phyloP scores from a whole-genome alignment of 2,888 invertebrate genomes.

The Eupithecia insigniata region DNA sequence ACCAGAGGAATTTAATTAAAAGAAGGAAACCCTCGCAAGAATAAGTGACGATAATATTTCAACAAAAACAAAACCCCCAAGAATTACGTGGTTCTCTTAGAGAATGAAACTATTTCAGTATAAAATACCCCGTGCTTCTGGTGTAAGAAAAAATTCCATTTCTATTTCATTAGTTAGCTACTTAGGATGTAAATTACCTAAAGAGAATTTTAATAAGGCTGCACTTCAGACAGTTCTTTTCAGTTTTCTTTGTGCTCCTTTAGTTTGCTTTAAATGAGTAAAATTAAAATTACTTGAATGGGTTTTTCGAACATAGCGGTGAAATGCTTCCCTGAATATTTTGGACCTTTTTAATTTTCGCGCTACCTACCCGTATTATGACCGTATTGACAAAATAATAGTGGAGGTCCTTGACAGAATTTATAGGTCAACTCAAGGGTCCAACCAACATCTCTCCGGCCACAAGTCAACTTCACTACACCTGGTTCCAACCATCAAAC shows the following conservation, averaged over 20 bases:
- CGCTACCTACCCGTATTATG: not conserved
- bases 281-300: constrained; percentile 34
- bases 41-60: constrained; percentile 54
- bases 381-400: not conserved
- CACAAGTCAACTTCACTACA: too few relatives aligned
- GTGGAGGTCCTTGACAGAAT: not conserved
- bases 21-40: constrained; percentile 47
- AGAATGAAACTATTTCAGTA: constrained; percentile 47
- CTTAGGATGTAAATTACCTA: constrained; percentile 53
- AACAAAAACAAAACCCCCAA: constrained; percentile 48
- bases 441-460: not conserved
- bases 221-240: constrained; percentile 49
- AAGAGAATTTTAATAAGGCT: constrained; percentile 56
- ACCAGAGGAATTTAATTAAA: constrained; percentile 66
- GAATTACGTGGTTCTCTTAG: constrained; percentile 45
- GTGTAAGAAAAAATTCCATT: constrained; percentile 40
- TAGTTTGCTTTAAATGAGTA: constrained; percentile 23
- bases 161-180: constrained; percentile 47
- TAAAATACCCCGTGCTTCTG: constrained; percentile 43
- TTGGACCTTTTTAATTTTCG: not conserved
- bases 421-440: not conserved
- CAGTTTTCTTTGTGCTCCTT: constrained; percentile 57
- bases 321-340: constrained; percentile 24
- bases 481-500: not conserved
- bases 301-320: constrained; percentile 25